Evolutionary conservation across 2,888 invertebrate species (phyloP), one percentile per base, ranked within the genome.

Genomic region (Oxystoma pomonae): DNA sequence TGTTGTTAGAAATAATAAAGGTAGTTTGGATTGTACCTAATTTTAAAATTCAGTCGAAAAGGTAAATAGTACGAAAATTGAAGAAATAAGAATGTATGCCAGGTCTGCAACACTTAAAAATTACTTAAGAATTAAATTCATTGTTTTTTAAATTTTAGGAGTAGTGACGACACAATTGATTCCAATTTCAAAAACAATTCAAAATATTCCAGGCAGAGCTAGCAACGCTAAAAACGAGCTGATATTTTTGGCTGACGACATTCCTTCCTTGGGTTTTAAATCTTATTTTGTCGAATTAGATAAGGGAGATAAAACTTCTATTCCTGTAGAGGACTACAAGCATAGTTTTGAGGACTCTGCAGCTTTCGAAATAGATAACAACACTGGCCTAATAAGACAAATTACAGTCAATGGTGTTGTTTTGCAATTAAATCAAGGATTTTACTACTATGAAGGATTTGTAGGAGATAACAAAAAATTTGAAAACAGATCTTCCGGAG

Each of bases 401-500:
- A 77, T 88, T 0, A 78, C 76, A 0, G 78, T 83, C 1, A 81
- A 83, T 2, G 82, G 81, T 1, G 56, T 77, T 76, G 69, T 76
- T 17, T 57, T 79, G 67, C 60, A 76, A 55, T 17, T 89, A 60
- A 71, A 78, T 7, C 91, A 92, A 75, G 83, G 87, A 1, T 90
- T 92, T 73, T 82, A 85, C 19, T 95, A 87, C 74, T 96, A 96
- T 73, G 81, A 85, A 19, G 91, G 87, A 0, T 85, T 84, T 55
- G 78, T 78, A 1, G 94, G 93, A 0, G 82, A 91, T 72, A 92
- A 92, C 72, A 75, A 74, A 0, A 78, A 81, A 1, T 83, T 83
- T 1, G 73, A 77, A 0, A 85, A 86, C 68, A 82, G 95, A 64
- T 88, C 95, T 0, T 96, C 97, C 0, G 98, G 98, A 0, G 98